Base-by-base conservation (phyloP, 2,888 invertebrate genomes). In the Pecten maximus region DNA sequence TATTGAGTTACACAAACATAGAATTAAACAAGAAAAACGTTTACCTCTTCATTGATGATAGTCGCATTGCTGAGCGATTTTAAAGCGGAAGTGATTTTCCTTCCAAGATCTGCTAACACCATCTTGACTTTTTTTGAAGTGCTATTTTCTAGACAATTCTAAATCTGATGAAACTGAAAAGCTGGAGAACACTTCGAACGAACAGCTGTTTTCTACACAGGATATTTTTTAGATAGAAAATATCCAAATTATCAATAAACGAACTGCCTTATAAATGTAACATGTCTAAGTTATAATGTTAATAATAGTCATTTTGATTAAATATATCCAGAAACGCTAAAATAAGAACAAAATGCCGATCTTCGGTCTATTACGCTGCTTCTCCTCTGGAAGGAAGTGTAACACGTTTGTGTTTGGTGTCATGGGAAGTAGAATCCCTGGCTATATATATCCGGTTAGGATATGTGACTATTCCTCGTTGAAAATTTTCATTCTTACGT, bases 21-120 rank as follows among this genome's bases (percentile, higher is more conserved):
- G 48, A 39, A 89, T 35, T 54, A 19, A 88, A 40, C 54, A 60
- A 60, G 87, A 19, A n/a, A n/a, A n/a, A n/a, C n/a, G 94, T 97
- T 97, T 97, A 98, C 98, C 98, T 99, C 99, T 97, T 99, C 99
- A 97, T 99, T 99, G 95, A 99, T 99, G 93, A 99, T 98, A 88
- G 99, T 99, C 92, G 99, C 99, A 97, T 99, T 99, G 97, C 99
- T 99, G 94, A 99, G 97, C 90, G 99, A 99, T 97, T 99, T 98
- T 97, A 99, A 97, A 93, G 99, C 99, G 97, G 99, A 98, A 96
- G 99, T 99, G 97, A 99, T 99, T 97, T 99, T 99, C 97, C 99
- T 98, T 97, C 99, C 99, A 97, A 99, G 98, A 98, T 99, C 99
- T 96, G 99, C 99, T 98, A 99, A 98, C 97, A 99, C 99, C 99